These are phyloP conservation scores for Vulpes ferrilata DNA, from an alignment of 2,113 vertebrate species.

Conservation along the genomic window DNA sequence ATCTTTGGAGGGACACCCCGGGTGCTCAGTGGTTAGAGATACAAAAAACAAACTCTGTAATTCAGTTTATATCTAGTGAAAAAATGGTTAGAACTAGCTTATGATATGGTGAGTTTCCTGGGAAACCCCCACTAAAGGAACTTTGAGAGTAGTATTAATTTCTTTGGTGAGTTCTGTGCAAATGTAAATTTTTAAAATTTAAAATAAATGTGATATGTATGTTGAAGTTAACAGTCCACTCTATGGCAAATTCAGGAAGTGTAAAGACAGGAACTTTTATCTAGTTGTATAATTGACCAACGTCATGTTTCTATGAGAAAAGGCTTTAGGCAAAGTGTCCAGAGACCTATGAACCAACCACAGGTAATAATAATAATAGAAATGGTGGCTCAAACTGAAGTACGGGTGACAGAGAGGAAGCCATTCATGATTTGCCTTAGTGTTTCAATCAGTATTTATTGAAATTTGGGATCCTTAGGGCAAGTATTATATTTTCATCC, in stretches of 20 bases:
- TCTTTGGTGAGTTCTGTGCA: background rate
- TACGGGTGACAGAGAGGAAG: background rate
- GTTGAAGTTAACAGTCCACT: background rate
- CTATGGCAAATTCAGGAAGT: background rate
- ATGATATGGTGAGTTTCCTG: background rate
- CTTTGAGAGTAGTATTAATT: background rate
- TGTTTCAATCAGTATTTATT: background rate
- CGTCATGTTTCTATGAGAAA: background rate
- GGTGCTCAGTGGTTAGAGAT: background rate
- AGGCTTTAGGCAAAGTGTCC: background rate
- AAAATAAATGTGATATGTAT: background rate
- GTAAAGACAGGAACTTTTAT: background rate
- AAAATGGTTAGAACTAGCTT: background rate
- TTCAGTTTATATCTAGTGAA: background rate
- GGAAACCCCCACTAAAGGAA: accelerated
- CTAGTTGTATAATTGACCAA: background rate
- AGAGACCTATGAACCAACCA: background rate
- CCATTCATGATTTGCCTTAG: background rate
- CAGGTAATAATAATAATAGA: background rate
- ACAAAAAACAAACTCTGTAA: background rate
- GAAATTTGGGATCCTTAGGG: background rate
- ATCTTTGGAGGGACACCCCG: background rate
- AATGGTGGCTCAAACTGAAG: background rate
- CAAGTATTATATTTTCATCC: background rate
- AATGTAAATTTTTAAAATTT: background rate